A percentile compares a stretch with the other conserved stretches of the same genome.
These are phyloP conservation scores for Eilema depressum DNA, from an alignment of 2,888 invertebrate species.

Conservation along the genomic window DNA sequence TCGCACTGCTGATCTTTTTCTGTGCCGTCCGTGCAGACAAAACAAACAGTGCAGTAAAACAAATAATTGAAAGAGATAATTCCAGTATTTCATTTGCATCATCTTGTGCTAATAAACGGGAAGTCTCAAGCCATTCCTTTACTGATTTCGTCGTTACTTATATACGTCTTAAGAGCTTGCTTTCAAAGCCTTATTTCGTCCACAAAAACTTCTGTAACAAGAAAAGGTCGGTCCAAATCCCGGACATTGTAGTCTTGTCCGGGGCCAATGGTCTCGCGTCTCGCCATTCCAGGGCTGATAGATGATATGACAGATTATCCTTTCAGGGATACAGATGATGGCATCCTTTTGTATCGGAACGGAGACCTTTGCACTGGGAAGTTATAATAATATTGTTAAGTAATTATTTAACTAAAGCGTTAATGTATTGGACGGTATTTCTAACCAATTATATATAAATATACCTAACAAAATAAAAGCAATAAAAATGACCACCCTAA, in stretches of 20 bases:
- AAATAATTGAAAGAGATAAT: neutral
- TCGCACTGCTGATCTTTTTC: too few species aligned
- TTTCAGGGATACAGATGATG: constrained; percentile 41
- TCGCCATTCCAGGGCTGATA: constrained; percentile 48
- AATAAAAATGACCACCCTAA: too few species aligned
- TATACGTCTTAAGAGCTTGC: constrained; percentile 19
- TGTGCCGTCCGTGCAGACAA: too few species aligned
- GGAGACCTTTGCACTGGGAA: neutral
- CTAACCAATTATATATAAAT: neutral
- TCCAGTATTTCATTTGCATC: neutral
- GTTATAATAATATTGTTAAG: neutral
- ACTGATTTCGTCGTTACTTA: neutral
- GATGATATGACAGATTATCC: constrained; percentile 55
- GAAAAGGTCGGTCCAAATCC: constrained; percentile 35
- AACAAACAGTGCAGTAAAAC: too few species aligned
- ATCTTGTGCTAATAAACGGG: neutral
- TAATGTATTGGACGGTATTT: neutral
- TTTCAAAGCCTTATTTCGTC: constrained; percentile 31
- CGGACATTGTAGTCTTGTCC: constrained; percentile 49
- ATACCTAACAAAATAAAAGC: too few species aligned
- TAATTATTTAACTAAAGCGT: neutral
- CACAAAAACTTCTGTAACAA: constrained; percentile 36
- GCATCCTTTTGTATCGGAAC: constrained; percentile 34
- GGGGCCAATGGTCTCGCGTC: constrained; percentile 36
- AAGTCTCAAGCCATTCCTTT: constrained; percentile 5